phyloP scores from a whole-genome alignment of 2,113 vertebrate species.

The Ameiurus melas region DNA sequence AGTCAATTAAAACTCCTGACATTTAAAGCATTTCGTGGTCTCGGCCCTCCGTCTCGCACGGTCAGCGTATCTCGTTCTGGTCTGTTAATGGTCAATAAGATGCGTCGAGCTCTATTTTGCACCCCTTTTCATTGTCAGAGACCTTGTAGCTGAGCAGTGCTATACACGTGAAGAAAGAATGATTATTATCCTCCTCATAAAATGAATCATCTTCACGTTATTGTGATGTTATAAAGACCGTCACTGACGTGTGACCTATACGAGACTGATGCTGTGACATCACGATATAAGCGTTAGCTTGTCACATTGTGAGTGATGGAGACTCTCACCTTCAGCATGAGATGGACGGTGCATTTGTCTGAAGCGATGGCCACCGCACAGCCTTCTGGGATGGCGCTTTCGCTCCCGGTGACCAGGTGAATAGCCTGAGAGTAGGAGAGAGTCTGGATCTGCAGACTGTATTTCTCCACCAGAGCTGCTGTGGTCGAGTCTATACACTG shows the following conservation, averaged over 20 bases:
- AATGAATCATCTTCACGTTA: neutral
- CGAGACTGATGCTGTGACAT: neutral
- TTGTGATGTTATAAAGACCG: neutral
- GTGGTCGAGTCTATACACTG: constrained; percentile 79
- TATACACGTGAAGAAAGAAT: neutral
- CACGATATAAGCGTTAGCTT: neutral
- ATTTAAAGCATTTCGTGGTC: neutral
- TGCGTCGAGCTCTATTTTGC: neutral
- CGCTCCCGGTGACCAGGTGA: constrained; percentile 58
- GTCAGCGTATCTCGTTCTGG: neutral
- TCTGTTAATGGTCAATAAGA: neutral
- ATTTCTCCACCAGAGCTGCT: constrained; percentile 64
- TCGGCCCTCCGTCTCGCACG: neutral
- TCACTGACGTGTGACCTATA: neutral
- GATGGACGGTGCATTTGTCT: constrained; percentile 85
- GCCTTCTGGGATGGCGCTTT: constrained; percentile 73
- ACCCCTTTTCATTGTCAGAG: neutral
- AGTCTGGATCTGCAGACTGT: constrained; percentile 78
- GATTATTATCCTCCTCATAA: neutral
- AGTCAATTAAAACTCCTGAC: constrained; percentile 2
- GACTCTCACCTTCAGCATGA: constrained; percentile 81
- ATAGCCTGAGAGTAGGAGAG: constrained; percentile 81
- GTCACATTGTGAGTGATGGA: neutral
- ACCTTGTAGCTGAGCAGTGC: neutral
- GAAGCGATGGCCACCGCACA: constrained; percentile 88